Percentiles rank a stretch among this genome's conserved stretches.
Conservation (phyloP, 2,888 invertebrate species). For the Apomyelois bistriatella region DNA sequence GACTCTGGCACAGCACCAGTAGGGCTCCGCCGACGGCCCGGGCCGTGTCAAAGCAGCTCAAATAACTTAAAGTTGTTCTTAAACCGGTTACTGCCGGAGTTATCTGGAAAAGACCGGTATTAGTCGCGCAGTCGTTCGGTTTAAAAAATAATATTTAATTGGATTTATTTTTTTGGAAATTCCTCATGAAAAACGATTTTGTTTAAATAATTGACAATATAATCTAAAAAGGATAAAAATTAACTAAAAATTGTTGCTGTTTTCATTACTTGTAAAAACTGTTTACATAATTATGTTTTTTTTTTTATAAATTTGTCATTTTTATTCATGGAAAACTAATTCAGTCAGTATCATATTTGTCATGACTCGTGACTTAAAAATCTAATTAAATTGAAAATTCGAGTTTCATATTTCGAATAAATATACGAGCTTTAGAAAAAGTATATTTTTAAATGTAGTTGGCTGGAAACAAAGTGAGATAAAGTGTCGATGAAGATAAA, state of each 20-base stretch:
- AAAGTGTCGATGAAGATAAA: constrained; percentile 9
- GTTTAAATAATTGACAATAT: background rate
- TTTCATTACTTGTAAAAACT: background rate
- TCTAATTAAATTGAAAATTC: too few species aligned
- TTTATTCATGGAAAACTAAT: too few species aligned
- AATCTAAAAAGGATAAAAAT: too few species aligned
- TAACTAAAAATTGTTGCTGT: background rate
- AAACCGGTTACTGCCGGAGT: background rate
- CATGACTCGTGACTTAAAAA: too few species aligned
- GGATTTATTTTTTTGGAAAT: background rate
- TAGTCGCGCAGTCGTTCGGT: background rate
- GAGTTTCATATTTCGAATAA: too few species aligned
- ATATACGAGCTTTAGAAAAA: too few species aligned
- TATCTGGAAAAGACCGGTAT: background rate
- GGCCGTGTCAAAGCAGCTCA: constrained; percentile 7
- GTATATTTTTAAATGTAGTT: background rate
- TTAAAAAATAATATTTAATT: background rate
- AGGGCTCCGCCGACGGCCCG: constrained; percentile 8
- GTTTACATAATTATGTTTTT: background rate
- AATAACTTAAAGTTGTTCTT: background rate
- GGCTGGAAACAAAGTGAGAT: constrained; percentile 9
- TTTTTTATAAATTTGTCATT: too few species aligned
- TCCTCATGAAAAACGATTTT: background rate
- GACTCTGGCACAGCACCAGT: constrained; percentile 2
- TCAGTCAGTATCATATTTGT: too few species aligned